A percentile compares a stretch with the other conserved stretches of the same genome.
These are phyloP conservation scores for Pocillopora verrucosa DNA, from an alignment of 64 coral and sea anemone genomes.

Conservation along the genomic window DNA sequence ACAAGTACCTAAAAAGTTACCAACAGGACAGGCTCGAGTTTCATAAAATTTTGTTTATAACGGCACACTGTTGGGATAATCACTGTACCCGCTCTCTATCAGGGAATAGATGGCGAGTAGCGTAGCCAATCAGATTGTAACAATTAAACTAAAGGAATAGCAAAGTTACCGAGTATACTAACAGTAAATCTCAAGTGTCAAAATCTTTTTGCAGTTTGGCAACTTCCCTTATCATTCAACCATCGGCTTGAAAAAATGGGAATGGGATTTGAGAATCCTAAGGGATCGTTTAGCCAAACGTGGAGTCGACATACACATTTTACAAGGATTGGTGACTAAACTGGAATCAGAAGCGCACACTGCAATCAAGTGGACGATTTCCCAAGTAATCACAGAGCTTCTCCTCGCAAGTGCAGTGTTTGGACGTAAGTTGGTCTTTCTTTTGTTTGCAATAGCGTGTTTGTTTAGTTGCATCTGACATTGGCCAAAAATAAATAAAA, in stretches of 20 bases:
- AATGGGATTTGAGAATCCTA: not conserved
- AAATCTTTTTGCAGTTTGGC: not conserved
- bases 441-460: too few species aligned
- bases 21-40: too few species aligned
- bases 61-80: too few species aligned
- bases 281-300: not conserved
- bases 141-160: too few species aligned
- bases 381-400: not conserved
- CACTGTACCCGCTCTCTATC: too few species aligned
- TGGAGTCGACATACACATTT: not conserved
- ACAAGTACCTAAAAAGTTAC: too few species aligned
- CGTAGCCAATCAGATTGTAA: too few species aligned
- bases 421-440: not conserved
- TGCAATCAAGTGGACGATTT: not conserved
- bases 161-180: too few species aligned
- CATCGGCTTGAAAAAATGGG: not conserved
- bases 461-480: too few species aligned
- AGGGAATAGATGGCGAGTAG: too few species aligned
- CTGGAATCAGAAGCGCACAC: not conserved
- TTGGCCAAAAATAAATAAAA: too few species aligned
- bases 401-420: not conserved
- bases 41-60: too few species aligned
- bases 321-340: not conserved
- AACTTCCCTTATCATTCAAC: not conserved
- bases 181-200: not conserved